phyloP scores from a whole-genome alignment of 1,140 invertebrate species.

The Nasonia vitripennis region DNA sequence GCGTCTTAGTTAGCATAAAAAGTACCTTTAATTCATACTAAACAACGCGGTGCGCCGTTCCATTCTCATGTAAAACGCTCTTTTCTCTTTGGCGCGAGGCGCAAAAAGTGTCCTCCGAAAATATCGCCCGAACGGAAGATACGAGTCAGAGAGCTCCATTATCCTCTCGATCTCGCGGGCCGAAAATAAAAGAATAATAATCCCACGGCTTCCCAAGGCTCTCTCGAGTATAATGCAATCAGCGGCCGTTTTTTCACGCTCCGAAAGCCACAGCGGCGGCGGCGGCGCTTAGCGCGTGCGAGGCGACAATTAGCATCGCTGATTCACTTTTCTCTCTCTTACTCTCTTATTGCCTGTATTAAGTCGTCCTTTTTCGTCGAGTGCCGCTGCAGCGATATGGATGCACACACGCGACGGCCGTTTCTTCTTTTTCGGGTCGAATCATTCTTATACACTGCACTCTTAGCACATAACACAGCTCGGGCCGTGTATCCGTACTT shows the following conservation, averaged over 20 bases:
- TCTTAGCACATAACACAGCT: not conserved
- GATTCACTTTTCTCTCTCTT: not conserved
- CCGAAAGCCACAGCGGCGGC: not conserved
- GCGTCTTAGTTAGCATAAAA: too few relatives aligned
- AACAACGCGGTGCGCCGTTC: not conserved
- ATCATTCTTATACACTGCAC: not conserved
- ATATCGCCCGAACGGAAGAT: not conserved
- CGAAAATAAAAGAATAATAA: not conserved
- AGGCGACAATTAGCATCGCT: slow-evolving; percentile 19
- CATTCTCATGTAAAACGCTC: not conserved
- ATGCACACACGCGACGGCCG: not conserved
- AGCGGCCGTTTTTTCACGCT: slow-evolving; percentile 12
- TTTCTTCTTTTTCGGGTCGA: not conserved
- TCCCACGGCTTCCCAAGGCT: not conserved
- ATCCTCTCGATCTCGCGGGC: not conserved
- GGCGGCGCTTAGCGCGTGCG: not conserved
- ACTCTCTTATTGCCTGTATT: not conserved
- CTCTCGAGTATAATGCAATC: not conserved
- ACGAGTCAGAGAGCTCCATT: not conserved
- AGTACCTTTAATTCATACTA: not conserved
- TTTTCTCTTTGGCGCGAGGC: not conserved
- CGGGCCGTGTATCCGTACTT: slow-evolving; percentile 23
- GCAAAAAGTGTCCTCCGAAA: not conserved
- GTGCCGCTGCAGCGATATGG: not conserved
- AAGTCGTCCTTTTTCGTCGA: not conserved